Percentiles rank a stretch among this genome's conserved stretches.
Conservation (phyloP, 35 echinoderm and acorn worm genomes). For the Stichopus chloronotus region DNA sequence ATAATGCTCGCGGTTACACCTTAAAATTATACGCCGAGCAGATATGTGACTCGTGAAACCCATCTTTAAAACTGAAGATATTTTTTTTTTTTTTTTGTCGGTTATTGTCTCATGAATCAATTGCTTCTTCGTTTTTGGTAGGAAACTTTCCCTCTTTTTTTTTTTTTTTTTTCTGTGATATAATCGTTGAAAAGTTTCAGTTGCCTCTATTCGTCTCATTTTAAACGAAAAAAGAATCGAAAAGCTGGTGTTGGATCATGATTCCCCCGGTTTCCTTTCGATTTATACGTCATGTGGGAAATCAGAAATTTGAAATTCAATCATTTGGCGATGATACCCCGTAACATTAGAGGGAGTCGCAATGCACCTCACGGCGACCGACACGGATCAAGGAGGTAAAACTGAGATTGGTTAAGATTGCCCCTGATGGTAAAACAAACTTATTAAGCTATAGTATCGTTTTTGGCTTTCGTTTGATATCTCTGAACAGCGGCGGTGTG, state of each 20-base stretch:
- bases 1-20: no score
- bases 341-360: conserved; percentile 46
- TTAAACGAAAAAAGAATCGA: neutral
- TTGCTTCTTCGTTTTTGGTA: neutral
- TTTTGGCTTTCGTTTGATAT: neutral
- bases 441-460: conserved; percentile 20
- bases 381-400: conserved; percentile 30
- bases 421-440: conserved; percentile 39
- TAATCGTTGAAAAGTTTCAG: conserved; percentile 12
- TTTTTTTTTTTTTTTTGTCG: neutral
- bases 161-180: neutral
- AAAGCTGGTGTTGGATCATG: conserved; percentile 14
- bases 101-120: neutral
- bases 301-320: conserved; percentile 62
- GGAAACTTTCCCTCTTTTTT: neutral
- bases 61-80: no score
- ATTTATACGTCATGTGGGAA: conserved; percentile 55
- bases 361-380: conserved; percentile 33
- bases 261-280: conserved; percentile 48
- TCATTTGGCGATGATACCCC: conserved; percentile 58
- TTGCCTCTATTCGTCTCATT: conserved; percentile 24
- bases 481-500: conserved; percentile 1
- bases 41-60: no score
- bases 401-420: conserved; percentile 42
- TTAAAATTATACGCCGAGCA: no score